phyloP scores from a whole-genome alignment of 2,888 invertebrate species.

The Meandrusa payeni region DNA sequence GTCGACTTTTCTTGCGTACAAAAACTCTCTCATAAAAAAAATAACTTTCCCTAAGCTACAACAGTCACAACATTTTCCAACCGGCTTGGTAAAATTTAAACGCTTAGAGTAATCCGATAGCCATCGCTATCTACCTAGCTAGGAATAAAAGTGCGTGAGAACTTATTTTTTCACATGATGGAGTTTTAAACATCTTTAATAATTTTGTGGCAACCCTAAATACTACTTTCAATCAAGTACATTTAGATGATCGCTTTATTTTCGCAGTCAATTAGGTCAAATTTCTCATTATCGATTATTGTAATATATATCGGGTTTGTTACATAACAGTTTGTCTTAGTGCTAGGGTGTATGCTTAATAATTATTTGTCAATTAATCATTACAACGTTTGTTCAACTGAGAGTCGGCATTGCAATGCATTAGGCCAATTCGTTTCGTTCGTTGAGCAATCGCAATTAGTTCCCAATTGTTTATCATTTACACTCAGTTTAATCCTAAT shows the following conservation, averaged over 20 bases:
- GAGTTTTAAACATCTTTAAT: no score
- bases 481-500: background rate
- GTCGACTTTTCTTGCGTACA: no score
- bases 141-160: no score
- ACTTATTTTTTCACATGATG: no score
- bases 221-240: conserved; percentile 28
- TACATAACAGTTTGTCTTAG: conserved; percentile 32
- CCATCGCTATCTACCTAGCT: background rate
- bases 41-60: no score
- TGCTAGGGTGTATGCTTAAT: conserved; percentile 17
- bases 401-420: conserved; percentile 1
- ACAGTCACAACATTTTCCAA: no score
- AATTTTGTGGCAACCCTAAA: conserved; percentile 3
- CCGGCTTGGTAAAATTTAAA: no score
- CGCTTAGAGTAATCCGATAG: no score
- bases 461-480: conserved; percentile 9
- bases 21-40: no score
- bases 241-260: conserved; percentile 42
- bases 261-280: conserved; percentile 52
- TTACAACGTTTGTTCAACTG: conserved; percentile 6
- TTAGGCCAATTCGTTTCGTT: conserved; percentile 7
- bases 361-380: conserved; percentile 20
- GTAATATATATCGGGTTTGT: conserved; percentile 32
- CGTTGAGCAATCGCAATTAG: conserved; percentile 12
- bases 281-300: conserved; percentile 39